Percentiles rank a stretch among this genome's conserved stretches.
Evolutionary conservation across 2,113 vertebrate species (phyloP).

Genomic region (Callithrix jacchus): DNA sequence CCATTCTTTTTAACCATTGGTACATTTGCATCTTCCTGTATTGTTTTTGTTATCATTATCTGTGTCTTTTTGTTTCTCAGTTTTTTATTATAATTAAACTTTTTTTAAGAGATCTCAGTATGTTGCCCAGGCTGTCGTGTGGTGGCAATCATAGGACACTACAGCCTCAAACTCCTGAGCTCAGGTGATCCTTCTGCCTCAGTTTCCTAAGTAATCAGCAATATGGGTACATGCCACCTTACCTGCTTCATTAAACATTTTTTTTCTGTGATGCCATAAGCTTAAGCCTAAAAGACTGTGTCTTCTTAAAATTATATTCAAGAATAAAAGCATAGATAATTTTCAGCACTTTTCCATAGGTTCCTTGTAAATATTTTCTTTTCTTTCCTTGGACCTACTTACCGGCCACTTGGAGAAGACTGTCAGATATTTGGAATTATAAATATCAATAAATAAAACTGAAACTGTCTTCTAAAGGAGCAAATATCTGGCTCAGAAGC

Average conservation of each 20-base stretch:
- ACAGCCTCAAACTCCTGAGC: not conserved
- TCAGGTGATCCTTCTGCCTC: not conserved
- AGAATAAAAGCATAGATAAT: not conserved
- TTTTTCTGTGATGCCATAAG: not conserved
- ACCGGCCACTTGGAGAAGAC: not conserved
- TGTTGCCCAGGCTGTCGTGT: not conserved
- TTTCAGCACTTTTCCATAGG: not conserved
- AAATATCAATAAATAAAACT: not conserved
- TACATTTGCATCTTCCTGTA: not conserved
- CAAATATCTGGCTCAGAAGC: not conserved
- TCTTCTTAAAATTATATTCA: not conserved
- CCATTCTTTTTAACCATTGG: not conserved
- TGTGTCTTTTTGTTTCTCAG: not conserved
- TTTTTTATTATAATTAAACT: not conserved
- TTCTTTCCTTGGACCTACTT: not conserved
- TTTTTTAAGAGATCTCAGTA: not conserved
- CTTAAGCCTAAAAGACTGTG: not conserved
- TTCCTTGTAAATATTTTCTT: not conserved
- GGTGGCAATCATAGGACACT: not conserved
- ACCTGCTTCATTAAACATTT: too few relatives aligned
- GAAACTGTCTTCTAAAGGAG: not conserved
- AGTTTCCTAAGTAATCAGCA: not conserved
- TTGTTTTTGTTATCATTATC: not conserved
- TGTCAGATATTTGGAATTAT: not conserved
- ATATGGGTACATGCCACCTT: not conserved